A percentile compares a stretch with the other conserved stretches of the same genome.
phyloP scores from a whole-genome alignment of 2,113 vertebrate genomes.

The Turnix velox region DNA sequence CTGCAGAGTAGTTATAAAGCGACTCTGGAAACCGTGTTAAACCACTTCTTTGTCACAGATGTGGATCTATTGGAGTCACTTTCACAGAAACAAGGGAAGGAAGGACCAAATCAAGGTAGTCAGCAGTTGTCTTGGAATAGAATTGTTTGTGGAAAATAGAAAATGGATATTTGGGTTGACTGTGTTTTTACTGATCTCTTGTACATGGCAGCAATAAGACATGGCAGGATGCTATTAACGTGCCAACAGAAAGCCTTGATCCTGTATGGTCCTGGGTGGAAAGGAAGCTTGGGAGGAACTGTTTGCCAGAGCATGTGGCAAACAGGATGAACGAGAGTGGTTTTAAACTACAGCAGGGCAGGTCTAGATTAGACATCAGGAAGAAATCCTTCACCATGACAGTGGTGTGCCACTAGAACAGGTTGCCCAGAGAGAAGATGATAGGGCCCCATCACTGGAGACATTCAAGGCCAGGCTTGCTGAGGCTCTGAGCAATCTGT shows the following conservation, averaged over 20 bases:
- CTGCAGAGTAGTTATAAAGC: background rate
- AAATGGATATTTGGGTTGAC: background rate
- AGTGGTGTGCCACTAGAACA: no score
- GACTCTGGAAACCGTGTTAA: background rate
- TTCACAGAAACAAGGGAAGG: background rate
- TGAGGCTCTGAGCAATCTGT: no score
- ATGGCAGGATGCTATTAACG: background rate
- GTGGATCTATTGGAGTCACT: background rate
- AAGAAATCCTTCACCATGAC: no score
- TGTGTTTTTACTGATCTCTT: background rate
- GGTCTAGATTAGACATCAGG: no score
- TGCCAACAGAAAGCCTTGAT: background rate
- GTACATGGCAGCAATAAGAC: background rate
- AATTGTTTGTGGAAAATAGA: background rate
- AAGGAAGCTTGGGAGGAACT: no score
- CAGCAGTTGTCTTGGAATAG: fast-evolving
- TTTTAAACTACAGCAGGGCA: no score
- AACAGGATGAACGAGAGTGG: no score
- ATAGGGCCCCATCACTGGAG: no score
- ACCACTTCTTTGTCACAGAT: background rate
- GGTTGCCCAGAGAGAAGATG: no score
- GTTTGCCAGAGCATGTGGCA: no score
- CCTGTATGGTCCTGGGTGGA: background rate
- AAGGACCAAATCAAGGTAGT: background rate
- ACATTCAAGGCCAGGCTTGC: no score